Conservation (phyloP, 2,797 vertebrate genomes). For the Acrossocheilus fasciatus region DNA sequence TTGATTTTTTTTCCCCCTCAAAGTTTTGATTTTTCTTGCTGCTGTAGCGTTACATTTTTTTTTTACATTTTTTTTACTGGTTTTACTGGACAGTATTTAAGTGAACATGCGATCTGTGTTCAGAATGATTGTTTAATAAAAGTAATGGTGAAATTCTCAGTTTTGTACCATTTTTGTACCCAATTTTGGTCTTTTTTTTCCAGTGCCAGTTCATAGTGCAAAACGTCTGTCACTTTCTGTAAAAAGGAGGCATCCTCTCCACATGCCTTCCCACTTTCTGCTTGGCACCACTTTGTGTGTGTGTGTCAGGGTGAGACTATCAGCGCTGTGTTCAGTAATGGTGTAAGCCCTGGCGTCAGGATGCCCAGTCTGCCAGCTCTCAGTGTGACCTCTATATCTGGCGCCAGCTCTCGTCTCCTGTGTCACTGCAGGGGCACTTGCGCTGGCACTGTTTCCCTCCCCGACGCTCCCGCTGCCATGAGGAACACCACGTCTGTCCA, state of each 20-base stretch:
- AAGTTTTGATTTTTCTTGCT: slow-evolving; percentile 21
- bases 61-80: slow-evolving; percentile 13
- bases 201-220: slow-evolving; percentile 43
- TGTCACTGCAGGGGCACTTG: slow-evolving; percentile 68
- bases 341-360: slow-evolving; percentile 79
- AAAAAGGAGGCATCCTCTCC: slow-evolving; percentile 48
- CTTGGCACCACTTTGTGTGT: slow-evolving; percentile 21
- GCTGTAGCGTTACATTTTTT: background rate
- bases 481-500: slow-evolving; percentile 16
- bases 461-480: background rate
- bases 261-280: slow-evolving; percentile 43
- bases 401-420: slow-evolving; percentile 67
- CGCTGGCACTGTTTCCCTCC: slow-evolving; percentile 63
- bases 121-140: background rate
- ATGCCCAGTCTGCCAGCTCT: slow-evolving; percentile 73
- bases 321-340: slow-evolving; percentile 73
- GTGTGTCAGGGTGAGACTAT: slow-evolving; percentile 72
- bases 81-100: slow-evolving; percentile 16
- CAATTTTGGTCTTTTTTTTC: slow-evolving; percentile 39
- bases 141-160: background rate
- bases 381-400: slow-evolving; percentile 75
- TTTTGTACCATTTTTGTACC: background rate
- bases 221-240: slow-evolving; percentile 46
- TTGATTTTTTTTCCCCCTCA: slow-evolving; percentile 23
- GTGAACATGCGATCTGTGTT: background rate